Evolutionary conservation across 2,113 vertebrate genomes (phyloP), one percentile per base, ranked within the genome.

Genomic region (Nothocercus nigrocapillus): DNA sequence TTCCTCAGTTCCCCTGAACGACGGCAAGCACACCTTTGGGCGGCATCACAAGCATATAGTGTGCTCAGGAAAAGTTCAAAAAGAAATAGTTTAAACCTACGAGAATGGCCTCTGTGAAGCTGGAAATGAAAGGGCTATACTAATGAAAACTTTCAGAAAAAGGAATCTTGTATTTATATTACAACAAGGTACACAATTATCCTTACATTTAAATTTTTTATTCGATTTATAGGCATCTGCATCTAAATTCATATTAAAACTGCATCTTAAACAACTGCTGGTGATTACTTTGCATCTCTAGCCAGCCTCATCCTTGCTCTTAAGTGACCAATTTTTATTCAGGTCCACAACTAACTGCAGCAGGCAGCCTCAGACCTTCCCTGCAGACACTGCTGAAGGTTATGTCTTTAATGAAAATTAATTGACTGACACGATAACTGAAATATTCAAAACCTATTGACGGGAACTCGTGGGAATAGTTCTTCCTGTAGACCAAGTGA

Each of bases 321-420:
- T 95, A 97, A 97, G 36, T 85, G 58, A 69, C 34, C 93, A 47
- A 94, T 95, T 96, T 92, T 81, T 94, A 96, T 97, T 95, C 96
- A 93, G 45, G 38, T 82, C 93, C 62, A 94, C 84, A 91, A 14
- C 74, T 42, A 91, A 88, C 34, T 85, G 61, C 83, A 94, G 78
- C 47, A 93, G 58, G 81, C 56, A 78, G 51, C 20, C 54, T 75
- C 58, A 87, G 25, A 85, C 20, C 82, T 95, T 94, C 91, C 75
- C 74, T 76, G 62, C 36, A 95, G 85, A 85, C 36, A 45, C 32
- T 85, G 62, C 68, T 20, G 1, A 84, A 94, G 78, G 92, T 76
- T 90, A 56, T 24, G 79, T 89, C 34, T 76, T 92, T 80, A 96
- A 91, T 88, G 61, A 95, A 91, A 94, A 84, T 88, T 94, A 89